These are phyloP conservation scores for Lasioglossum zephyrum DNA, from an alignment of 2,888 invertebrate species.

Conservation along the genomic window DNA sequence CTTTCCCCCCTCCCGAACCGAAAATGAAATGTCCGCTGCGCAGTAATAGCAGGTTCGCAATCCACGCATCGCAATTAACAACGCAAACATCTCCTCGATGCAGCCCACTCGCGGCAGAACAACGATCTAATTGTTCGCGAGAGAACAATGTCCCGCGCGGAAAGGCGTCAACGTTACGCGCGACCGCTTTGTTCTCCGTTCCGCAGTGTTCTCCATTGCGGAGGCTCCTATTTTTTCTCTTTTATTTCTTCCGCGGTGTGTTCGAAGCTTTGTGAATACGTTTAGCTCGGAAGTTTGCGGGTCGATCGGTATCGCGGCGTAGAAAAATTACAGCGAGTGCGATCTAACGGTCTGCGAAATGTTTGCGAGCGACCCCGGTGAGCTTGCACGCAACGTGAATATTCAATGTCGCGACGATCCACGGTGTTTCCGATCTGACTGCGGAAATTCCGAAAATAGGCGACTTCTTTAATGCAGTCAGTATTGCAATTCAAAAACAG, in stretches of 20 bases:
- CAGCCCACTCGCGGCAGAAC: background rate
- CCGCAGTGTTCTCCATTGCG: background rate
- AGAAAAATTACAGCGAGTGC: slow-evolving; percentile 43
- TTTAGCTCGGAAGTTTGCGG: slow-evolving; percentile 9
- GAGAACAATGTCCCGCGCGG: slow-evolving; percentile 6
- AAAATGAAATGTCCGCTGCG: background rate
- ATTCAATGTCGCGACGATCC: slow-evolving; percentile 53
- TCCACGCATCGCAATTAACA: slow-evolving; percentile 2
- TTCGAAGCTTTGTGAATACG: background rate
- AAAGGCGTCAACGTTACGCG: background rate
- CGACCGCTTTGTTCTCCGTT: slow-evolving; percentile 5
- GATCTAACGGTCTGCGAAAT: slow-evolving; percentile 27
- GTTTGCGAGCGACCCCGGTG: slow-evolving; percentile 33
- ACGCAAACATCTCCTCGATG: background rate
- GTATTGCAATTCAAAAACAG: background rate
- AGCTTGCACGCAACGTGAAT: slow-evolving; percentile 61
- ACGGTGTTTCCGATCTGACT: background rate
- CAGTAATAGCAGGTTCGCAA: background rate
- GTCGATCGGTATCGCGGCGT: slow-evolving; percentile 20
- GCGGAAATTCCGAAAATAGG: background rate
- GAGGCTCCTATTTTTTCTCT: background rate
- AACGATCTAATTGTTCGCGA: background rate
- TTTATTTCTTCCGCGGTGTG: background rate
- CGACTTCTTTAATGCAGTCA: background rate
- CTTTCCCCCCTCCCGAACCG: background rate